phyloP scores from a whole-genome alignment of 1,140 invertebrate genomes.

The Magallana ariakensis region DNA sequence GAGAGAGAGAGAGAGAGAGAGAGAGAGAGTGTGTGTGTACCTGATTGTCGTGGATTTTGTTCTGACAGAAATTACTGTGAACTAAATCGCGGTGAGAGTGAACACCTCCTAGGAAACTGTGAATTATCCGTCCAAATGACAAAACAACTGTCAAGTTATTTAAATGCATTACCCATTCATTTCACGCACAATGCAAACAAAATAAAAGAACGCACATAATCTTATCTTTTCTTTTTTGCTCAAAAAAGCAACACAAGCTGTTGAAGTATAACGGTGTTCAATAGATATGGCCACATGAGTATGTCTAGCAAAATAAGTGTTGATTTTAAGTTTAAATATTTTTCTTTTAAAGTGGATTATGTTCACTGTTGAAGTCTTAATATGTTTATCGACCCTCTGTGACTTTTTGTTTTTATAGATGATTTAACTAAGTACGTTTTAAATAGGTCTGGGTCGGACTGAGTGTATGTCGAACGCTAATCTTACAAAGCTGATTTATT shows the following conservation, averaged over 20 bases:
- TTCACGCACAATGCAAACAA: slow-evolving; percentile 16
- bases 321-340: slow-evolving; percentile 8
- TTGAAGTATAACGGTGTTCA: slow-evolving; percentile 7
- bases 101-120: neutral
- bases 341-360: slow-evolving; percentile 35
- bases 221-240: slow-evolving; percentile 29
- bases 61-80: neutral
- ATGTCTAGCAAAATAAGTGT: neutral
- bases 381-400: neutral
- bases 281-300: neutral
- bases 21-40: neutral
- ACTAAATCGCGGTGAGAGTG: neutral
- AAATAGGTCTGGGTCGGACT: neutral
- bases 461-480: neutral
- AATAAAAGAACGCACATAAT: neutral
- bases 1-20: neutral
- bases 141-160: slow-evolving; percentile 19
- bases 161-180: slow-evolving; percentile 21
- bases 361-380: neutral
- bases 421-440: neutral
- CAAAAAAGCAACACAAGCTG: slow-evolving; percentile 10
- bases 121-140: slow-evolving; percentile 22
- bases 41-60: neutral
- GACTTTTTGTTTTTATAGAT: neutral
- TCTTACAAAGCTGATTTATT: neutral